phyloP scores from a whole-genome alignment of 2,113 vertebrate species.

The Ctenodactylus gundi region DNA sequence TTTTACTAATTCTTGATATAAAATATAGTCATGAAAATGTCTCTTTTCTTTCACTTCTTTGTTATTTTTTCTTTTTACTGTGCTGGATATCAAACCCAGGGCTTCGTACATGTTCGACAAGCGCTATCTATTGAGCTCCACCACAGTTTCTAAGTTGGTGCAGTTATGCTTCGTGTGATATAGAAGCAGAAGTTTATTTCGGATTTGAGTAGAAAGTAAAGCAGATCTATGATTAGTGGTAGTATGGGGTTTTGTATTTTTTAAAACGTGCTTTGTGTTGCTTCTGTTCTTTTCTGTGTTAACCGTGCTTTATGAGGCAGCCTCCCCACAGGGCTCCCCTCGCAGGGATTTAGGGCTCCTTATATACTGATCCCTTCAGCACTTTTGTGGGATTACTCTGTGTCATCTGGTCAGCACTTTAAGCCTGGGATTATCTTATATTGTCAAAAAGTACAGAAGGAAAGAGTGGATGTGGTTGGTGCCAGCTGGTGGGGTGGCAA shows the following conservation, averaged over 20 bases:
- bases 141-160: background rate
- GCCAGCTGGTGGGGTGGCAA: background rate
- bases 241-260: background rate
- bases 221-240: background rate
- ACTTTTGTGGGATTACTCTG: background rate
- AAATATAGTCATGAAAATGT: background rate
- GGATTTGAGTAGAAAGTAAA: background rate
- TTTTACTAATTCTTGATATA: background rate
- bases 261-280: background rate
- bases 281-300: background rate
- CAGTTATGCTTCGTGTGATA: background rate
- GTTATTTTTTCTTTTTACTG: background rate
- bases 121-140: background rate
- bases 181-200: background rate
- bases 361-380: background rate
- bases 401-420: background rate
- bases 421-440: background rate
- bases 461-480: background rate
- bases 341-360: background rate
- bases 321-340: background rate
- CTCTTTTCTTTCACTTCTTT: background rate
- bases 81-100: background rate
- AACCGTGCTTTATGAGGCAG: background rate
- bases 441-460: background rate
- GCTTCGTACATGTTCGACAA: background rate